Evolutionary conservation across 2,113 vertebrate genomes (phyloP).

Genomic region (Saccopteryx bilineata): DNA sequence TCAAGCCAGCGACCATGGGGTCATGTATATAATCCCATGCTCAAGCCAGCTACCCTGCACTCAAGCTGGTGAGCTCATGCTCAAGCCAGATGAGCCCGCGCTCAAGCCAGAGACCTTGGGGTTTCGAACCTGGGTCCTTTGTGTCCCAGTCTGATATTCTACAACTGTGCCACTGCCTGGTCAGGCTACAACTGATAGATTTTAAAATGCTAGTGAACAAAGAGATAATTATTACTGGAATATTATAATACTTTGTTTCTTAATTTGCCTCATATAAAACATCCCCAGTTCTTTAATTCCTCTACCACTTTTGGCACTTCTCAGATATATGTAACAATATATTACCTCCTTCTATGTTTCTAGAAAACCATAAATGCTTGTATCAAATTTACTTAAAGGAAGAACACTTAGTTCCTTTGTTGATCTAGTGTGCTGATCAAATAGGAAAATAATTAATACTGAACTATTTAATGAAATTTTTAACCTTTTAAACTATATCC

Average conservation of each 20-base stretch:
- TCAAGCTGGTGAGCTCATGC: too few relatives aligned
- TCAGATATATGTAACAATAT: background rate
- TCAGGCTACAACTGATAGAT: background rate
- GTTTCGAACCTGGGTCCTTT: too few relatives aligned
- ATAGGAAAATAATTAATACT: slow-evolving; percentile 46
- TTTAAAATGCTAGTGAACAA: slow-evolving; percentile 21
- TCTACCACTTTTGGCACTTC: background rate
- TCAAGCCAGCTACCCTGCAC: too few relatives aligned
- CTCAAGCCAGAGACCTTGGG: too few relatives aligned
- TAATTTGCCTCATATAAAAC: background rate
- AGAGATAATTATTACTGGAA: background rate
- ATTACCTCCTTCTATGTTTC: background rate
- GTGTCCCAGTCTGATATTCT: too few relatives aligned
- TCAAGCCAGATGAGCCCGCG: too few relatives aligned
- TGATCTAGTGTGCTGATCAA: slow-evolving; percentile 48
- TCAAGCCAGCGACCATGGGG: too few relatives aligned
- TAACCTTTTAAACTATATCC: slow-evolving; percentile 56
- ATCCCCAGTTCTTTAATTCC: background rate
- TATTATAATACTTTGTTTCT: background rate
- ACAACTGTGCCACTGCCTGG: too few relatives aligned
- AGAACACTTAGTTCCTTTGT: background rate
- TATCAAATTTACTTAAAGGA: background rate
- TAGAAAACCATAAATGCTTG: background rate
- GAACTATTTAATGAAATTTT: slow-evolving; percentile 53
- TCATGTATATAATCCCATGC: too few relatives aligned